Conservation (phyloP, 2,113 vertebrate species). For the Zapus hudsonius region DNA sequence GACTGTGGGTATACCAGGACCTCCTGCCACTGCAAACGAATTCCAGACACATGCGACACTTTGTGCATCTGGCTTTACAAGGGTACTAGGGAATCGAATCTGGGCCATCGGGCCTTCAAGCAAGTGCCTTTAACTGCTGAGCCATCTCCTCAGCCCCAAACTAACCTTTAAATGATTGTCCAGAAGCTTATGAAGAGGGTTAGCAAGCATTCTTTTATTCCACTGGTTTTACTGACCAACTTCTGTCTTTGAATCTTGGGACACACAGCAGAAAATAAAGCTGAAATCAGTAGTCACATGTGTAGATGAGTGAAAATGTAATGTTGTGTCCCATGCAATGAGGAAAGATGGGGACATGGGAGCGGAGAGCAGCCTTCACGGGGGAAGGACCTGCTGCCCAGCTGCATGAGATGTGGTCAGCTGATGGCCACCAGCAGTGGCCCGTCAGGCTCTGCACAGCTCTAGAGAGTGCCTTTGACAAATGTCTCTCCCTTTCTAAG, state of each 20-base stretch:
- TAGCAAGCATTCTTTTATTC: background rate
- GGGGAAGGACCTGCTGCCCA: too few relatives aligned
- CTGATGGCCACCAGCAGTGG: background rate
- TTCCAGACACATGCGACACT: too few relatives aligned
- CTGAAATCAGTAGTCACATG: background rate
- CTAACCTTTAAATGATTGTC: rapidly evolving
- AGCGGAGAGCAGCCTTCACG: rapidly evolving
- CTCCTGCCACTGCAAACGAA: too few relatives aligned
- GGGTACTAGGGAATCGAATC: too few relatives aligned
- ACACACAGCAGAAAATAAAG: background rate
- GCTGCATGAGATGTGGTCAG: background rate
- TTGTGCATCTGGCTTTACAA: too few relatives aligned
- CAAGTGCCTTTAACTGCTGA: too few relatives aligned
- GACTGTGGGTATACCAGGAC: too few relatives aligned
- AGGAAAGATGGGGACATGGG: rapidly evolving
- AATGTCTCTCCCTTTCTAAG: background rate
- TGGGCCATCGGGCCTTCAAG: too few relatives aligned
- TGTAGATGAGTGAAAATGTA: background rate
- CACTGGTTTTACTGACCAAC: background rate
- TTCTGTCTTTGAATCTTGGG: background rate
- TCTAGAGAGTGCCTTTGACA: background rate
- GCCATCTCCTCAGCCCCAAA: too few relatives aligned
- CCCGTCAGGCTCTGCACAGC: rapidly evolving
- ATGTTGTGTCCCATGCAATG: rapidly evolving
- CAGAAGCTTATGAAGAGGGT: background rate